A percentile compares a stretch with the other conserved stretches of the same genome.
Conservation (phyloP, 1,140 invertebrate genomes). For the Drosophila cardini region DNA sequence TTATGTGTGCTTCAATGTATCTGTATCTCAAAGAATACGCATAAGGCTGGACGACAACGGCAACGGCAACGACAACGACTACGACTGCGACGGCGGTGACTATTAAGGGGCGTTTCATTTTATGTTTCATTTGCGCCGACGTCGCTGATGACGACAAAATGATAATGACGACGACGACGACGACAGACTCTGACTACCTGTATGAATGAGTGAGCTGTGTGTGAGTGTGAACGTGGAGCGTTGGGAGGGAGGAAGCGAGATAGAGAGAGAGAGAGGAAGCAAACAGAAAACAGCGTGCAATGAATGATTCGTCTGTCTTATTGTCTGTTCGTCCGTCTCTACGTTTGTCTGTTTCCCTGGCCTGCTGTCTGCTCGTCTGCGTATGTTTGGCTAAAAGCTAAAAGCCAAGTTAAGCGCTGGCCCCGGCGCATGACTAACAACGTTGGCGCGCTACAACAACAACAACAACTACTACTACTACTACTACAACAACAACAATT, state of each 20-base stretch:
- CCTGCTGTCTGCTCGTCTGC: constrained; percentile 36
- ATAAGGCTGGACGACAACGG: constrained; percentile 62
- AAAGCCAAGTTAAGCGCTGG: constrained; percentile 73
- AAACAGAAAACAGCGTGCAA: constrained; percentile 49
- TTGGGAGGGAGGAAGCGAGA: constrained; percentile 12
- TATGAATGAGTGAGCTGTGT: constrained; percentile 60
- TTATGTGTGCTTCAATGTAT: constrained; percentile 25
- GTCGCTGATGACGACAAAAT: constrained; percentile 81
- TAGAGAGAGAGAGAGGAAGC: constrained; percentile 2
- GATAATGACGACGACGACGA: constrained; percentile 73
- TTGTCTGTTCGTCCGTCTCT: constrained; percentile 25
- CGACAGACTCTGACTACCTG: constrained; percentile 53
- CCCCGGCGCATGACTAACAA: constrained; percentile 74
- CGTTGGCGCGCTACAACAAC: constrained; percentile 71
- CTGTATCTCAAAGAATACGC: constrained; percentile 72
- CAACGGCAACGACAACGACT: constrained; percentile 37
- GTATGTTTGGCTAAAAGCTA: constrained; percentile 45
- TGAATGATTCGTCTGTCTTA: constrained; percentile 65
- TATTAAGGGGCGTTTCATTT: constrained; percentile 83
- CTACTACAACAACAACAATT: constrained; percentile 60
- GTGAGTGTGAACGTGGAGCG: constrained; percentile 22
- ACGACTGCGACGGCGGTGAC: constrained; percentile 45
- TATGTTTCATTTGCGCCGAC: constrained; percentile 83
- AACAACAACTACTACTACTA: constrained; percentile 26
- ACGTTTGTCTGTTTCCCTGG: constrained; percentile 9